Conservation (phyloP, 2,888 invertebrate species). For the Philopedon plagiatum region DNA sequence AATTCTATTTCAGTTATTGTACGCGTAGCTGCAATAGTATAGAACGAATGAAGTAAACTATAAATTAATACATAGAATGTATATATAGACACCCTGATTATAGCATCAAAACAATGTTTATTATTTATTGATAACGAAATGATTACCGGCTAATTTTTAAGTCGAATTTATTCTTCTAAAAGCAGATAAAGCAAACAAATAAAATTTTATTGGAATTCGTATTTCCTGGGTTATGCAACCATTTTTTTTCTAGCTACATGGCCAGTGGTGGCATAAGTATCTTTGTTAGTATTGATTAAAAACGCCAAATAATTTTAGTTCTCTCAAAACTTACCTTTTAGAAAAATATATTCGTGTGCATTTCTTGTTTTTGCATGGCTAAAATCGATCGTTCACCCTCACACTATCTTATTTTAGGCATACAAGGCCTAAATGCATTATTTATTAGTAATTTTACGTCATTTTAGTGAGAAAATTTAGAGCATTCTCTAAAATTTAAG, state of each 20-base stretch:
- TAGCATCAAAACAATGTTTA: background rate
- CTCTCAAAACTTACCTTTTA: constrained; percentile 26
- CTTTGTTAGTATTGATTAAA: constrained; percentile 35
- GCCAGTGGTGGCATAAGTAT: constrained; percentile 3
- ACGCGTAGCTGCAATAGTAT: no score
- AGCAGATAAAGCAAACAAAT: background rate
- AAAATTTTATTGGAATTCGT: background rate
- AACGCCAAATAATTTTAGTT: constrained; percentile 8
- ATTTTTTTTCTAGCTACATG: background rate
- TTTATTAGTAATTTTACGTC: constrained; percentile 6
- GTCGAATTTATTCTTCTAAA: no score
- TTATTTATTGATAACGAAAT: constrained; percentile 20
- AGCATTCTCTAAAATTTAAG: constrained; percentile 20
- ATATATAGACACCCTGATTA: no score
- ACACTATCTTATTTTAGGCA: background rate
- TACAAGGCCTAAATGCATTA: background rate
- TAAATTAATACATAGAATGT: background rate
- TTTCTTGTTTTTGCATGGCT: background rate
- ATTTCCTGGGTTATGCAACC: constrained; percentile 2
- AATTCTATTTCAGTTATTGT: background rate
- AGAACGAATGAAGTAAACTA: background rate
- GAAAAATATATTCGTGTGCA: background rate
- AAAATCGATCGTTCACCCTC: constrained; percentile 13
- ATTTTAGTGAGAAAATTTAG: background rate
- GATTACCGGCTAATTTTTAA: background rate